phyloP scores from a whole-genome alignment of 2,113 vertebrate species.

The Sialia sialis region DNA sequence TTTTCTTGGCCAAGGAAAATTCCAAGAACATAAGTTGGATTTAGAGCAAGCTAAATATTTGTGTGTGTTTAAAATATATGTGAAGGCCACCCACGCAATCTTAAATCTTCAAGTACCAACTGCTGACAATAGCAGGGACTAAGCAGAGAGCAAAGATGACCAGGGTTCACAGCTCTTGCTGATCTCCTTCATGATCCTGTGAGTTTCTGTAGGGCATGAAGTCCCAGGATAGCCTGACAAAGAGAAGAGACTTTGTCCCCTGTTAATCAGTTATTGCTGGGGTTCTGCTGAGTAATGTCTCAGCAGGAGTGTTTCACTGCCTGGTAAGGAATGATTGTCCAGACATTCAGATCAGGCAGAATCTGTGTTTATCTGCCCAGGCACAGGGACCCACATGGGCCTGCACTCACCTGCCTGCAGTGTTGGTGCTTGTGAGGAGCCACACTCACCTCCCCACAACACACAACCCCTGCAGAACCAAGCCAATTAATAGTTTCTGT shows the following conservation, averaged over 20 bases:
- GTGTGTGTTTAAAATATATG: background rate
- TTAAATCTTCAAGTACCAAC: background rate
- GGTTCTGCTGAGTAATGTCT: background rate
- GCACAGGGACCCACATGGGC: background rate
- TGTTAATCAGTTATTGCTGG: background rate
- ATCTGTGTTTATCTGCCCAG: background rate
- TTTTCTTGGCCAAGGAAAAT: background rate
- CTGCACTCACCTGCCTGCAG: accelerated
- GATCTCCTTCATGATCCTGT: background rate
- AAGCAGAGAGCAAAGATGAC: background rate
- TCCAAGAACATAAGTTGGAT: background rate
- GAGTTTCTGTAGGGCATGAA: background rate
- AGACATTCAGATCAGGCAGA: background rate
- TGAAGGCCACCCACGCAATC: background rate
- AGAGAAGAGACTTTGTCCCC: background rate
- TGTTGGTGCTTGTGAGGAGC: background rate
- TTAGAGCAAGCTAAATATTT: slow-evolving; percentile 10
- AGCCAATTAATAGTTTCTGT: background rate
- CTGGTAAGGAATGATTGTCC: background rate
- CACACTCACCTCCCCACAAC: background rate
- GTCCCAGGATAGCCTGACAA: background rate
- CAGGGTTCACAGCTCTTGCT: background rate
- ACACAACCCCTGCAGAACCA: background rate
- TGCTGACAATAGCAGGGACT: background rate
- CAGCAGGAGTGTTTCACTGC: background rate